Base-by-base conservation (phyloP, 2,888 invertebrate genomes). In the Sepioteuthis lessoniana region DNA sequence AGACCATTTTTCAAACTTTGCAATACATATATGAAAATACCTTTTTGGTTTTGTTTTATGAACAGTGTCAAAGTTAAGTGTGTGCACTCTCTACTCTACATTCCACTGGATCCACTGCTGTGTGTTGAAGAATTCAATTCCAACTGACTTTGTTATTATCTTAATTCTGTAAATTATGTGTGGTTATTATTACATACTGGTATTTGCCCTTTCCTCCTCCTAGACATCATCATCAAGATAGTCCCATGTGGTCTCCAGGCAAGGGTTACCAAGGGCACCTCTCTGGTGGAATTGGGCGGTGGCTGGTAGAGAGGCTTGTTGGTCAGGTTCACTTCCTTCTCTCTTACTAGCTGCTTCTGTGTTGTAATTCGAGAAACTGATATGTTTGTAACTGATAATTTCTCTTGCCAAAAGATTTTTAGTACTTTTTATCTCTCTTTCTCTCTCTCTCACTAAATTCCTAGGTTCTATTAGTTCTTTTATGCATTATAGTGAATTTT, bases 161-260 rank as follows among this genome's bases (percentile, higher is more conserved):
- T 76, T 76, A 76, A 76, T 76, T 76, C 31, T n/a, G 76, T 76
- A 76, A 76, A 76, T 76, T 76, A 76, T 76, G n/a, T 76, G 76
- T 76, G 76, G 76, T 76, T 55, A 55, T 55, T 55, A 55, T 55
- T 55, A 55, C 55, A 21, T 25, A n/a, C n/a, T 76, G n/a, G 76
- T 76, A n/a, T 76, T n/a, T 76, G n/a, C 31, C n/a, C 76, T 76
- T 76, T 76, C 31, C 60, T 31, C 76, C 76, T 76, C 1, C 76
- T 60, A 0, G 8, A 31, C 60, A 28, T n/a, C 8, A 10, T 76
- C 76, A 76, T 76, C 76, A 76, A 76, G 76, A 76, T n/a, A n/a
- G n/a, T 76, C 31, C 76, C 76, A 76, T 76, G 76, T 76, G 76
- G 76, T 76, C 76, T n/a, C n/a, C 1, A n/a, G 76, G 31, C n/a